Evolutionary conservation across 2,113 vertebrate species (phyloP), one percentile per base, ranked within the genome.

Genomic region (Polypterus senegalus): DNA sequence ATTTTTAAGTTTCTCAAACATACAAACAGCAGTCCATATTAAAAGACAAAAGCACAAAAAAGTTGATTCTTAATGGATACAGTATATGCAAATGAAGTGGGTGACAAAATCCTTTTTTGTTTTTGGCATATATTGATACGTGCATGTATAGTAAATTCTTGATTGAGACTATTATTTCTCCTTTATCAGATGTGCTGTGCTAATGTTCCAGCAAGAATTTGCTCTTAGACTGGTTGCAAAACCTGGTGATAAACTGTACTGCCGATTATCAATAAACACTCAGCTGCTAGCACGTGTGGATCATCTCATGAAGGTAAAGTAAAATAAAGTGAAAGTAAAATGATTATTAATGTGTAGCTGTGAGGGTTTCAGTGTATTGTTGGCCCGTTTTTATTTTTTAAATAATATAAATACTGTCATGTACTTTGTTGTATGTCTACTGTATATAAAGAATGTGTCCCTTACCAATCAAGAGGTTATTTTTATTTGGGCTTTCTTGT

Each of bases 151-250:
- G 8, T 49, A 45, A 9, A 51, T 49, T 45, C 9, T 51, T 49
- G 5, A 54, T 3, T 0, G 46, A 65, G 54, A 54, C 52, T 27
- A 59, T 59, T 10, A 47, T 61, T 4, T 5, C 45, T 7, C 63
- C 62, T n/a, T 46, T 74, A 49, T 62, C 74, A 98, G 96, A 71
- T 99, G 95, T 86, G 95, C 95, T 6, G 75, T 99, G 77, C 84
- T 98, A 75, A 99, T 99, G 96, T 99, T 99, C 85, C 96, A 99
- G 70, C 88, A 92, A 70, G 95, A 99, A 73, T 99, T 99, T 78
- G 95, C 96, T 10, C 91, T 97, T 80, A 88, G 95, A 48, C 79
- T 99, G 68, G 93, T 98, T 49, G 96, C 96, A 63, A 84, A 86
- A 58, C 93, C 95, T 44, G 95, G 93, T 69, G 94, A 91, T 71